A percentile compares a stretch with the other conserved stretches of the same genome.
Evolutionary conservation across 2,797 vertebrate species (phyloP).

Genomic region (Xyrichtys novacula): DNA sequence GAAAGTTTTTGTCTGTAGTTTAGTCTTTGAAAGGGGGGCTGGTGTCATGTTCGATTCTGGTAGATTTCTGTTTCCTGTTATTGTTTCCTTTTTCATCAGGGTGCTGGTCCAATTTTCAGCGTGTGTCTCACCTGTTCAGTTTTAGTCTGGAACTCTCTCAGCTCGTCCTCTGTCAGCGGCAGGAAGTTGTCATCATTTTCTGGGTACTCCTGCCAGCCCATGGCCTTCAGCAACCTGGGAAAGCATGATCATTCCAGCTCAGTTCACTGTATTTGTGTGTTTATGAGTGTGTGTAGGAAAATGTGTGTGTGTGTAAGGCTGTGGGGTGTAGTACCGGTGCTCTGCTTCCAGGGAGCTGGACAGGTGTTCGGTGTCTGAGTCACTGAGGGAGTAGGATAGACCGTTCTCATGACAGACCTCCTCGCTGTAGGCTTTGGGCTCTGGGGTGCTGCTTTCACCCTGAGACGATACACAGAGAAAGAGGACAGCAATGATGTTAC

Average conservation of each 20-base stretch:
- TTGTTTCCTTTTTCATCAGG: too few relatives aligned
- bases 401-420: constrained; percentile 94
- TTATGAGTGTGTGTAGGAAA: not conserved
- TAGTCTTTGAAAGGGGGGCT: too few relatives aligned
- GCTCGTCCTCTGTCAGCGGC: constrained; percentile 98
- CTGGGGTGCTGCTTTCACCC: constrained; percentile 93
- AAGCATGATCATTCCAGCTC: not conserved
- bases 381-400: constrained; percentile 92
- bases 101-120: too few relatives aligned
- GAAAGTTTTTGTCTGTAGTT: too few relatives aligned
- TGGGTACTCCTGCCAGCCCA: constrained; percentile 99
- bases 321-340: constrained; percentile 87
- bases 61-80: too few relatives aligned
- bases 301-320: not conserved
- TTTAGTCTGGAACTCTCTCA: constrained; percentile 98
- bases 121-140: constrained; percentile 91
- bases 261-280: not conserved
- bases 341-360: constrained; percentile 99
- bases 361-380: constrained; percentile 92
- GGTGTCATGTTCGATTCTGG: too few relatives aligned
- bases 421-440: constrained; percentile 94
- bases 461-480: constrained; percentile 61
- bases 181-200: constrained; percentile 99
- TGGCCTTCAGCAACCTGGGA: constrained; percentile 95
- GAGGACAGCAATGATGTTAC: too few relatives aligned